phyloP scores from a whole-genome alignment of 2,888 invertebrate genomes.

The Cosmia pyralina region DNA sequence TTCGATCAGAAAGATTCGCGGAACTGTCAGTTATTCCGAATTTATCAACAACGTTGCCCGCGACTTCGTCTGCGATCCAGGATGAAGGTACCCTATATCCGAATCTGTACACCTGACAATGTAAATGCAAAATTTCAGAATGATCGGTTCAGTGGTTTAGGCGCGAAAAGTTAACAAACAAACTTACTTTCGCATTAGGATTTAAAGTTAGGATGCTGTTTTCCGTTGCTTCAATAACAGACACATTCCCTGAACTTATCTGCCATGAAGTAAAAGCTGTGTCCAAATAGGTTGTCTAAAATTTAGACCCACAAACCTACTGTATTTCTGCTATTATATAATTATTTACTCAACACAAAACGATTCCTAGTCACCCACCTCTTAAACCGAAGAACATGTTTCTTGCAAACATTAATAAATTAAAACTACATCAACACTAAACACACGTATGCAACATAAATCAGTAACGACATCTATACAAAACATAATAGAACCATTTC shows the following conservation, averaged over 20 bases:
- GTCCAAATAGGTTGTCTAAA: background rate
- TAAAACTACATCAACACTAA: slow-evolving; percentile 9
- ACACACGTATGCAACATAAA: slow-evolving; percentile 17
- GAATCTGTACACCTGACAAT: too few relatives aligned
- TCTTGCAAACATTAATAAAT: slow-evolving; percentile 9
- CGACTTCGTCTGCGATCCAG: too few relatives aligned
- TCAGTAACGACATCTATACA: slow-evolving; percentile 26
- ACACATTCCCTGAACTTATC: background rate
- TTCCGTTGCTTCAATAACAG: background rate
- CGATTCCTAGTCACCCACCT: background rate
- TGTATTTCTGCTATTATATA: background rate
- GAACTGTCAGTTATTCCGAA: background rate
- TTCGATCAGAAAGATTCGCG: too few relatives aligned
- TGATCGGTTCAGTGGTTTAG: too few relatives aligned
- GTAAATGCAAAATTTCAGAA: too few relatives aligned
- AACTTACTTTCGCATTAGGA: too few relatives aligned
- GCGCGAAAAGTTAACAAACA: too few relatives aligned
- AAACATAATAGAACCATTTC: slow-evolving; percentile 14
- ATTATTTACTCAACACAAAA: background rate
- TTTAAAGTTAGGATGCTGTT: background rate
- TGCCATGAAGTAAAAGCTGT: background rate
- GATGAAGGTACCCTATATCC: too few relatives aligned
- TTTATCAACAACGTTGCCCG: background rate
- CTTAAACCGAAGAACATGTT: background rate
- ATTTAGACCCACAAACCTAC: background rate